Base-by-base conservation (phyloP, 1,140 invertebrate species). In the Nixonia krombeini region DNA sequence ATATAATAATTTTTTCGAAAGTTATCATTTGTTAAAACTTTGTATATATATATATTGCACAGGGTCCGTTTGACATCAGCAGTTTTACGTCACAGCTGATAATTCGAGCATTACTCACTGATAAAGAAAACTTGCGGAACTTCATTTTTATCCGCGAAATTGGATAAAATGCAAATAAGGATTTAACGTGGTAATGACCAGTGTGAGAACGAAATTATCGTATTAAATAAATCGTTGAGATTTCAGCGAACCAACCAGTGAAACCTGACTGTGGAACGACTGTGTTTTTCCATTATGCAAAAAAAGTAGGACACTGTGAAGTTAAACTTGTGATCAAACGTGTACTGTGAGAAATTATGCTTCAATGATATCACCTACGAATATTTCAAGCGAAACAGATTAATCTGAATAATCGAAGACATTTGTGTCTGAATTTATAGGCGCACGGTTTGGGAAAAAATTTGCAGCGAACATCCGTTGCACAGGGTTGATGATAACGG, bases 151-250 rank as follows among this genome's bases (percentile, higher is more conserved):
- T n/a, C n/a, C n/a, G n/a, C n/a, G 21, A 6, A 21, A 26, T 41
- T 15, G 9, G 0, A 26, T 31, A 12, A 28, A 28, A 44, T 15
- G 40, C 25, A 29, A 50, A 13, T 57, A 41, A 53, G 53, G 52
- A 47, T 49, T 52, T 58, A 46, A 35, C 28, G 28, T 38, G 13
- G 37, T 58, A 53, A 65, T 65, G 42, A 41, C 28, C 4, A 9
- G 21, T 15, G 35, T 55, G 45, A 45, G 37, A 40, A 56, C 50
- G 12, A 41, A 59, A 67, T 67, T 56, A 40, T 23, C 17, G 26
- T 56, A 41, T 59, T 67, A 61, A 67, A 59, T 59, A 50, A 67
- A 50, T 67, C 56, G 56, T 21, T 31, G 28, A 41, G 53, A 44
- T 53, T 31, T 66, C 28, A 44, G 26, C 23, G 29, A 44, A 45